phyloP scores from a whole-genome alignment of 2,888 invertebrate species.

The Ochropacha duplaris region DNA sequence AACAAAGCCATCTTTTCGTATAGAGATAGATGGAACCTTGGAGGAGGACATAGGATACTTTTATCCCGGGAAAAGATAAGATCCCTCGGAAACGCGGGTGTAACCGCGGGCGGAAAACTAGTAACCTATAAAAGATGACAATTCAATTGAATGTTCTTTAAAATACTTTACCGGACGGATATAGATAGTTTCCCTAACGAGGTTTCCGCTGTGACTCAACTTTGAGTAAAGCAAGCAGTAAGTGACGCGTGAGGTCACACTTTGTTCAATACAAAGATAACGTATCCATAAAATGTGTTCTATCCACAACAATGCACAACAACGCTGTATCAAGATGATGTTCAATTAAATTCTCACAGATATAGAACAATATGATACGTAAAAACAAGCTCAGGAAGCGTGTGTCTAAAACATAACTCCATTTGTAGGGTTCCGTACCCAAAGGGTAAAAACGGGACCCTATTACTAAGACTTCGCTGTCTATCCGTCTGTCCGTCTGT shows the following conservation, averaged over 20 bases:
- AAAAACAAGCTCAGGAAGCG: conserved; percentile 63
- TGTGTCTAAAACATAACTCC: conserved; percentile 36
- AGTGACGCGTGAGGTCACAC: neutral
- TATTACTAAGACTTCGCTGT: too few species aligned
- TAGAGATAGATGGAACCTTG: too few species aligned
- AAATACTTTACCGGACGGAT: neutral
- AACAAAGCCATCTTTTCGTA: too few species aligned
- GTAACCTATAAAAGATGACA: conserved; percentile 10
- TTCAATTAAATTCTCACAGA: conserved; percentile 19
- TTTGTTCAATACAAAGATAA: neutral
- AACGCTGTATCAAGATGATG: conserved; percentile 18
- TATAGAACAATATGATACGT: conserved; percentile 52
- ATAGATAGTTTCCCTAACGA: neutral
- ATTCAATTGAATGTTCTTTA: neutral
- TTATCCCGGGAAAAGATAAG: too few species aligned
- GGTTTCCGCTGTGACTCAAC: neutral
- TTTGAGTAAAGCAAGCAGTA: neutral
- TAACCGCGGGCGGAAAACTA: too few species aligned
- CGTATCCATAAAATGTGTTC: neutral
- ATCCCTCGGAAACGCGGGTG: too few species aligned
- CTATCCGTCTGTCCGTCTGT: too few species aligned
- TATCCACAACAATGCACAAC: conserved; percentile 17
- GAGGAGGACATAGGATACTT: too few species aligned
- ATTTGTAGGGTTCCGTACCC: too few species aligned
- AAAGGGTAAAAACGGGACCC: too few species aligned